Evolutionary conservation across 2,113 vertebrate species (phyloP).

Genomic region (Mesoclemmys tuberculata): DNA sequence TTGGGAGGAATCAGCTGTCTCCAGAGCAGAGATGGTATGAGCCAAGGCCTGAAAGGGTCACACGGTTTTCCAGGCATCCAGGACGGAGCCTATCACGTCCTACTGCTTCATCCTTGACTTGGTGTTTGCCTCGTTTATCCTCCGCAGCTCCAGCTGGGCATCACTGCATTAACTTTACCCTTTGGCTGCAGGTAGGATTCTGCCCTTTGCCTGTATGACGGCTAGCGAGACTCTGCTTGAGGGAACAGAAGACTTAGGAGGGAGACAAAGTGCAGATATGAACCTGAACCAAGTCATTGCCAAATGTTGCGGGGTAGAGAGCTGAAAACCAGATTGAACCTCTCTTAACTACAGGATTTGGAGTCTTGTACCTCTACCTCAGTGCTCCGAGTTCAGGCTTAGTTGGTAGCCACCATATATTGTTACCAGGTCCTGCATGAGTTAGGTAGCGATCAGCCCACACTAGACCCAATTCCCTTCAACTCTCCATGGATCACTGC

Average conservation of each 20-base stretch:
- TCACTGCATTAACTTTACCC: neutral
- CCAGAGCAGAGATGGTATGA: neutral
- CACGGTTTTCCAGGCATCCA: too few relatives aligned
- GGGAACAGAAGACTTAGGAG: neutral
- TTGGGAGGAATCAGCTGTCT: neutral
- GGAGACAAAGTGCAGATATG: neutral
- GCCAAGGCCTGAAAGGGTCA: neutral
- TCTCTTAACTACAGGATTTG: neutral
- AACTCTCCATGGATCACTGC: neutral
- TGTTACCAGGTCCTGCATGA: neutral
- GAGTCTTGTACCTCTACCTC: neutral
- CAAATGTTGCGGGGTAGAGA: neutral
- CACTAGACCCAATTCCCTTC: neutral
- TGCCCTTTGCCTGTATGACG: neutral
- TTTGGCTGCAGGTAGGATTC: neutral
- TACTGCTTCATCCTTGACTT: neutral
- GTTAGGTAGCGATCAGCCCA: neutral
- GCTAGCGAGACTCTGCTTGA: neutral
- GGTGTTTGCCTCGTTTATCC: neutral
- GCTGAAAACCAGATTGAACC: neutral
- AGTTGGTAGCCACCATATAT: neutral
- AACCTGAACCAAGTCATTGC: neutral
- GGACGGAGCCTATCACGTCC: neutral
- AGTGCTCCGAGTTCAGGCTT: neutral
- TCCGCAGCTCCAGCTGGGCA: neutral